Evolutionary conservation across 2,797 vertebrate species (phyloP), one percentile per base, ranked within the genome.

Genomic region (Chiloscyllium punctatum): DNA sequence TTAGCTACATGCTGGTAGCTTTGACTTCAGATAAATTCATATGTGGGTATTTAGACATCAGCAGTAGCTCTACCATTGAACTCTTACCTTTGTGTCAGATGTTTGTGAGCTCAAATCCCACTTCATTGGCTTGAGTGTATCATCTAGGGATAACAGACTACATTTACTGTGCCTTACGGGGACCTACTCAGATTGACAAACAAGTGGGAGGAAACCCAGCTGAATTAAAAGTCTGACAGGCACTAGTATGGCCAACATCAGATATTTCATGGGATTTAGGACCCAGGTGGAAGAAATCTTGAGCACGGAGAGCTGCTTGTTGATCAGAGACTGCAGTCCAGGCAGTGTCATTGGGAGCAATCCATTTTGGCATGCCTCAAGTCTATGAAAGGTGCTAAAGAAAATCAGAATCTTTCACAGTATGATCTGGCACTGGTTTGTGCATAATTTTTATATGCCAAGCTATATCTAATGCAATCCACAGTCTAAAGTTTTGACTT

Each of bases 21-120:
- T 15, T 94, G 92, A 30, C 69, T 94, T 94, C 33, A 53, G 48
- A 74, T 33, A 95, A 95, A 95, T n/a, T 77, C 71, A 13, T 18
- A 1, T 53, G 21, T 42, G n/a, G 66, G 21, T 69, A 37, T n/a
- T 25, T 25, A 92, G 18, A n/a, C 42, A n/a, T 37, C 37, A 69
- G 21, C 9, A 4, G 37, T 69, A n/a, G 62, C 21, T 69, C 18
- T 25, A 66, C 25, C n/a, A 15, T 21, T 0, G 62, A 8, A 69
- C 11, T 23, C 62, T 68, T n/a, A 0, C 8, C 66, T 69, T 18
- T 25, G n/a, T 25, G n/a, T 18, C 90, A 69, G 62, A 37, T 23
- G 23, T 0, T 37, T 68, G 57, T 13, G 16, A 7, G 18, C 42
- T 68, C 90, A 37, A 66, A 4, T 69, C 21, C 90, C 66, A 69